A percentile compares a stretch with the other conserved stretches of the same genome.
phyloP scores from a whole-genome alignment of 2,888 invertebrate genomes.

The Aphidoletes aphidimyza region DNA sequence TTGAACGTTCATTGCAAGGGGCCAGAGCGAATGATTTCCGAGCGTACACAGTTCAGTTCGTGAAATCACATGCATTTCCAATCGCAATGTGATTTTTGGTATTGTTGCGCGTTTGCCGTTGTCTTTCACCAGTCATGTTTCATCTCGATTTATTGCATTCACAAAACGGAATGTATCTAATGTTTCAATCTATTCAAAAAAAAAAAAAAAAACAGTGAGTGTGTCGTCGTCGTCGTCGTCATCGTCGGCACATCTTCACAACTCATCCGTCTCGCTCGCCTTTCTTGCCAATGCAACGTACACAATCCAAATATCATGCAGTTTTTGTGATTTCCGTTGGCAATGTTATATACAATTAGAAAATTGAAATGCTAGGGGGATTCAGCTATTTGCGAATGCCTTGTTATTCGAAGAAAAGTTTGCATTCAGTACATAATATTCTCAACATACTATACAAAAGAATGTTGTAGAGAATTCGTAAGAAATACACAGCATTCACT shows the following conservation, averaged over 20 bases:
- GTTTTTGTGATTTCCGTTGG: constrained; percentile 51
- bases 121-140: constrained; percentile 30
- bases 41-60: not conserved
- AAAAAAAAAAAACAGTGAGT: not conserved
- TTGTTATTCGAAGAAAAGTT: too few relatives aligned
- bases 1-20: not conserved
- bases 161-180: constrained; percentile 41
- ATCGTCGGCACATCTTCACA: not conserved
- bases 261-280: not conserved
- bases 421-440: too few relatives aligned
- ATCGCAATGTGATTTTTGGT: not conserved
- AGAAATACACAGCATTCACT: too few relatives aligned
- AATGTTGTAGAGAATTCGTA: too few relatives aligned
- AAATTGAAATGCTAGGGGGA: too few relatives aligned
- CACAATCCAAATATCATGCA: not conserved
- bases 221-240: not conserved
- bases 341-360: constrained; percentile 1
- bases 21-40: not conserved
- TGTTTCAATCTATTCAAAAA: constrained; percentile 22
- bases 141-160: constrained; percentile 49
- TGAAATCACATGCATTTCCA: constrained; percentile 8
- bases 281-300: too few relatives aligned
- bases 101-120: constrained; percentile 1
- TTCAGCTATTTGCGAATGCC: too few relatives aligned
- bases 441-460: too few relatives aligned